Base-by-base conservation (phyloP, 92 coral and sea anemone species). In the Siderastrea radians region DNA sequence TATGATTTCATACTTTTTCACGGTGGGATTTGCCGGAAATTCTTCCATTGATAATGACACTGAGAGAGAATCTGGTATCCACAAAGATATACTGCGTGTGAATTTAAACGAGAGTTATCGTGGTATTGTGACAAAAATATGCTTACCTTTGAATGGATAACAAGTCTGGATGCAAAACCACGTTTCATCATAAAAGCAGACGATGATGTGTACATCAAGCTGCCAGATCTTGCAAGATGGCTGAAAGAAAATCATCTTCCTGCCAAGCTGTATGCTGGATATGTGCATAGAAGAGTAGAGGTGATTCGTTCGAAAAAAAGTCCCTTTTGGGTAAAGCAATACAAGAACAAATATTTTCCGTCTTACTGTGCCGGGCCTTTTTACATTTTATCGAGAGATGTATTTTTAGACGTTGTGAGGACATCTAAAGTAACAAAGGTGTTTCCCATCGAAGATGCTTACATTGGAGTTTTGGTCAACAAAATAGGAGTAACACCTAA, bases 31-130 rank as follows among this genome's bases (percentile, higher is more conserved):
- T 44, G 48, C 13, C 51, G 74, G 76, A 71, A 43, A 71, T 15
- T 16, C 52, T 13, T 38, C 48, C 11, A 69, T 69, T 69, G 57
- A 72, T 19, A 14, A 15, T 19, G 16, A 49, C 19, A 49, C 45
- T 14, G 53, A 72, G 6, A 12, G 38, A 12, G 76, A 72, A 72
- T 16, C 57, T 4, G 7, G 12, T 10, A 13, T 47, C 57, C 43
- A 72, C 57, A 72, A 47, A 46, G 76, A 72, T 49, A 72, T 72
- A 7, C 76, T 72, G 19, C 53, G 76, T 12, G 75, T 71, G 75
- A 49, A 71, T 3, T 46, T 43, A 10, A 71, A 6, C 7, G 75
- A 71, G 7, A 43, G n/a, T 10, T 71, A 71, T 49, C 75, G 51
- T 46, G 55, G 55, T 6, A 44, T 71, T 45, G 7, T 47, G 1